Percentiles rank a stretch among this genome's conserved stretches.
Conservation (phyloP, 1,140 invertebrate genomes). For the Hycleus cichorii region DNA sequence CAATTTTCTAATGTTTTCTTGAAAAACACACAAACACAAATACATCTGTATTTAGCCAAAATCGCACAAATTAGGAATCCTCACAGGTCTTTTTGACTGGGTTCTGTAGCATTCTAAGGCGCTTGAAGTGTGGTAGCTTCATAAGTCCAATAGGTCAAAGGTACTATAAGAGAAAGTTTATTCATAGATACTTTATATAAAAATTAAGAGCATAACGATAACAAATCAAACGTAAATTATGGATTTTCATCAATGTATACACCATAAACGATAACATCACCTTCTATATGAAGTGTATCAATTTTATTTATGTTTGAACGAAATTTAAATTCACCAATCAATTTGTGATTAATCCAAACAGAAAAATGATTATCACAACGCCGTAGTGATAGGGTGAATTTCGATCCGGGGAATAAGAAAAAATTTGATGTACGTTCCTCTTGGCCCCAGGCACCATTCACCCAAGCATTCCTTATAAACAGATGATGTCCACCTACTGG, state of each 20-base stretch:
- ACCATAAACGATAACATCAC: slow-evolving; percentile 36
- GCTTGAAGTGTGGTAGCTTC: no score
- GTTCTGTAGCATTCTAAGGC: no score
- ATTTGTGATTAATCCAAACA: slow-evolving; percentile 42
- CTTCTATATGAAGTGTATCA: slow-evolving; percentile 44
- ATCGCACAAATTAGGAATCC: no score
- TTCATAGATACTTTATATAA: no score
- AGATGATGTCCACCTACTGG: slow-evolving; percentile 36
- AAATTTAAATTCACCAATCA: slow-evolving; percentile 42
- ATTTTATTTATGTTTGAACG: slow-evolving; percentile 32
- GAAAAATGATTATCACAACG: slow-evolving; percentile 35
- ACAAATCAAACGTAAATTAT: no score
- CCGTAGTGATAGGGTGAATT: slow-evolving; percentile 41
- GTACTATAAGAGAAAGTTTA: no score
- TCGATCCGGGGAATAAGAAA: slow-evolving; percentile 43
- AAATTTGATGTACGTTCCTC: slow-evolving; percentile 44
- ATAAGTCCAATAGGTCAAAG: no score
- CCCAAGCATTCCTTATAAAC: slow-evolving; percentile 47
- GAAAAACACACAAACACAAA: no score
- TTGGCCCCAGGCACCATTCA: slow-evolving; percentile 41
- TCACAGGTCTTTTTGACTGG: no score
- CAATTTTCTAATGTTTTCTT: no score
- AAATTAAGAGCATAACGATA: no score
- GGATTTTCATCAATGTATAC: background rate
- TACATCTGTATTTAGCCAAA: no score